These are phyloP conservation scores for Caenorhabditis briggsae DNA, from an alignment of 1,140 invertebrate genomes.

Conservation along the genomic window DNA sequence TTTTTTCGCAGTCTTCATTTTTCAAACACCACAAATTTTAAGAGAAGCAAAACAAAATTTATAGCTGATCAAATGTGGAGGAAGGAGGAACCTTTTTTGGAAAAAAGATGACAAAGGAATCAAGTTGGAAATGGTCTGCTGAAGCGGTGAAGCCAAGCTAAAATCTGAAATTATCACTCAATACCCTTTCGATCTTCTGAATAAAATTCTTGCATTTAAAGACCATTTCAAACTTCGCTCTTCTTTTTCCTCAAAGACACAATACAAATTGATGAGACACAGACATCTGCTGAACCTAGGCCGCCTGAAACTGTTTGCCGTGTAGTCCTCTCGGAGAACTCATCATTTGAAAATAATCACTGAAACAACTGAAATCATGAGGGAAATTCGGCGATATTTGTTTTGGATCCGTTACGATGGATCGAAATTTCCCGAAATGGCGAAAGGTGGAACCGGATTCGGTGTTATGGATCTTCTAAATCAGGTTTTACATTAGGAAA, in stretches of 20 bases:
- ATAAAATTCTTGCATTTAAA: too few relatives aligned
- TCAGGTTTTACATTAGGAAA: conserved; percentile 9
- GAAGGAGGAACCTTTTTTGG: too few relatives aligned
- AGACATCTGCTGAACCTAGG: neutral
- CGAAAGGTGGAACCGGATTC: conserved; percentile 67
- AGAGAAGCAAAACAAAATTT: too few relatives aligned
- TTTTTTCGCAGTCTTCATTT: too few relatives aligned
- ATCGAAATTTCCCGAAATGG: conserved; percentile 71
- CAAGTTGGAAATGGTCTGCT: too few relatives aligned
- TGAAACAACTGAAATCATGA: neutral
- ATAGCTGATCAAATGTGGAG: too few relatives aligned
- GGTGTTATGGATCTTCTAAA: conserved; percentile 68
- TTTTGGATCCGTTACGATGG: conserved; percentile 72
- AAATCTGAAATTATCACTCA: too few relatives aligned
- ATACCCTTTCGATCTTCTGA: too few relatives aligned
- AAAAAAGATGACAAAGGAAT: too few relatives aligned
- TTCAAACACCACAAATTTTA: too few relatives aligned
- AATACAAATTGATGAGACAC: neutral
- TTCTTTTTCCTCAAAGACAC: neutral
- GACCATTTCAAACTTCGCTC: neutral
- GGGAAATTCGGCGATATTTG: conserved; percentile 62
- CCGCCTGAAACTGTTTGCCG: neutral
- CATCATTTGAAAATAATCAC: neutral
- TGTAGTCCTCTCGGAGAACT: conserved; percentile 5
- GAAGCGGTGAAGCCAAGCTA: too few relatives aligned